Percentiles rank a stretch among this genome's conserved stretches.
phyloP scores from a whole-genome alignment of 2,113 vertebrate genomes.

The Origma solitaria region DNA sequence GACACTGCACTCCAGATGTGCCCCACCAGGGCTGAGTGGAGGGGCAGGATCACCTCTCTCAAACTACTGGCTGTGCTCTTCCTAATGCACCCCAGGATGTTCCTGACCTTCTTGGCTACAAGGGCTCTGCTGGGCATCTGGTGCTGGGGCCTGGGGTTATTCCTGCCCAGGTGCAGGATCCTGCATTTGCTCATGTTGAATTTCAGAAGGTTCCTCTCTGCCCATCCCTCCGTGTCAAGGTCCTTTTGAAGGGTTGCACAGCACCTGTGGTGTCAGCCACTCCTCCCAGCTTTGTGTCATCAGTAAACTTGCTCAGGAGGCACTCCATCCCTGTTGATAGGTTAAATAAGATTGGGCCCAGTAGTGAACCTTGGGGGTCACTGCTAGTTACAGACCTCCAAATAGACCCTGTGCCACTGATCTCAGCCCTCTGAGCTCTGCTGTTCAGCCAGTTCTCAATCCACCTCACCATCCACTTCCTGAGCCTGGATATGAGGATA shows the following conservation, averaged over 20 bases:
- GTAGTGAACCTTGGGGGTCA: neutral
- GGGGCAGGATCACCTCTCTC: neutral
- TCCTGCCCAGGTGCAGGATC: neutral
- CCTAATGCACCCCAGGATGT: too few relatives aligned
- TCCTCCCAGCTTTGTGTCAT: neutral
- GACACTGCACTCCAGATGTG: neutral
- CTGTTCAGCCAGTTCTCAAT: neutral
- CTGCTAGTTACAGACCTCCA: neutral
- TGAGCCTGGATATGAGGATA: neutral
- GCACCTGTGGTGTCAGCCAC: fast-evolving
- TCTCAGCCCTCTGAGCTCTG: neutral
- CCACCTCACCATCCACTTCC: neutral
- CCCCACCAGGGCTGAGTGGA: neutral
- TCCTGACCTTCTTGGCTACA: neutral
- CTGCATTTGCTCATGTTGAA: neutral
- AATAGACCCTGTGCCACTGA: neutral
- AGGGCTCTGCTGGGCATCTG: neutral
- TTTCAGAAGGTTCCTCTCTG: neutral
- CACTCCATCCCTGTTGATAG: neutral
- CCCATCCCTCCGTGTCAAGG: neutral
- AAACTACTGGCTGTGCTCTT: neutral
- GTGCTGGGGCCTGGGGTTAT: neutral
- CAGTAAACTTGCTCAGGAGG: neutral
- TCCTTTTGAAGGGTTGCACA: neutral
- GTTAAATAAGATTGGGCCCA: neutral